Evolutionary conservation across 2,888 invertebrate species (phyloP).

Genomic region (Anthoptus insignis): DNA sequence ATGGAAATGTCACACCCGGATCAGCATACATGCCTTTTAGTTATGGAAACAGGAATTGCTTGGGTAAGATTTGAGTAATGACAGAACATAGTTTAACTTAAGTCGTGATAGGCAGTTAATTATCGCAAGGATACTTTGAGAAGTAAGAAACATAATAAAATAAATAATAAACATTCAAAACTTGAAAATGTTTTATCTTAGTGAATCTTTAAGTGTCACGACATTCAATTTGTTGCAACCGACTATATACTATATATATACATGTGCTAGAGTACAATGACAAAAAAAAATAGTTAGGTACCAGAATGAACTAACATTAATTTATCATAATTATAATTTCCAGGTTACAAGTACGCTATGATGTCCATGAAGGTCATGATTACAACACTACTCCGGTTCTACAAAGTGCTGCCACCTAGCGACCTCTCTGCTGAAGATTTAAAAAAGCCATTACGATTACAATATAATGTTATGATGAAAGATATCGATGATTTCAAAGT

Average conservation of each 20-base stretch:
- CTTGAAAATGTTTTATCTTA: no score
- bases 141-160: no score
- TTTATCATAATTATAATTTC: slow-evolving; percentile 24
- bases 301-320: no score
- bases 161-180: no score
- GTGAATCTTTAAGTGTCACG: no score
- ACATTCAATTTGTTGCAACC: no score
- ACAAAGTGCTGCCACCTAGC: slow-evolving; percentile 51
- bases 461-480: slow-evolving; percentile 63
- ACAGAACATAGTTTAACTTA: no score
- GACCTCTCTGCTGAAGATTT: slow-evolving; percentile 21
- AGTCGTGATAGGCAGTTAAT: no score
- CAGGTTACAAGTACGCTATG: slow-evolving; percentile 60
- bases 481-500: slow-evolving; percentile 59
- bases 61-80: slow-evolving; percentile 57
- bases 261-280: no score
- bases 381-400: slow-evolving; percentile 54
- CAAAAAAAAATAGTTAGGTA: no score
- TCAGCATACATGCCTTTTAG: slow-evolving; percentile 61
- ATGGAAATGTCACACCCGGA: slow-evolving; percentile 40
- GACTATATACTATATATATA: no score
- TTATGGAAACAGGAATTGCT: slow-evolving; percentile 59
- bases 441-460: slow-evolving; percentile 53
- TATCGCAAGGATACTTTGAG: no score
- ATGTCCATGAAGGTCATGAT: slow-evolving; percentile 61